Conservation (phyloP, 2,888 invertebrate species). For the Metacarcinus magister region DNA sequence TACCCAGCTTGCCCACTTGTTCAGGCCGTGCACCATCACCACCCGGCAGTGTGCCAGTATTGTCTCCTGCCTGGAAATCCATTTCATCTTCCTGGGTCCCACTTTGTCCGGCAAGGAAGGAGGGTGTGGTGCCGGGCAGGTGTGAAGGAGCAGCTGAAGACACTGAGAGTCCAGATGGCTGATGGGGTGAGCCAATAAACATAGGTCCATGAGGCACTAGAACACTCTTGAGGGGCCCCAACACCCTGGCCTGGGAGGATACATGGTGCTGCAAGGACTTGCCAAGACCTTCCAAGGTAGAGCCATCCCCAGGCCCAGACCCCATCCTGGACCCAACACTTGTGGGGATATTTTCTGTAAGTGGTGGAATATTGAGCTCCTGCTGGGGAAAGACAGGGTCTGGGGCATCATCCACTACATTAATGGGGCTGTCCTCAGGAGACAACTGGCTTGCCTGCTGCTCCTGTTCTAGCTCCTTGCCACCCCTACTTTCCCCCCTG, state of each 20-base stretch:
- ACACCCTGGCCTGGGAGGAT: constrained; percentile 61
- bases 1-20: constrained; percentile 77
- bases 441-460: constrained; percentile 63
- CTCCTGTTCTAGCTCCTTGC: constrained; percentile 62
- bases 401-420: constrained; percentile 80
- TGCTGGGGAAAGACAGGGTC: constrained; percentile 76
- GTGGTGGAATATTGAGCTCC: constrained; percentile 76
- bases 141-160: neutral
- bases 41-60: constrained; percentile 4
- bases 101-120: neutral
- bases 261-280: constrained; percentile 72
- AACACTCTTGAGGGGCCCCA: constrained; percentile 15
- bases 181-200: neutral
- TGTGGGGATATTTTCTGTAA: constrained; percentile 59
- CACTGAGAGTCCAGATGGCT: neutral
- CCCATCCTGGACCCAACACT: neutral
- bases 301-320: constrained; percentile 43
- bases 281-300: constrained; percentile 77
- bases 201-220: neutral
- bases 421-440: constrained; percentile 80
- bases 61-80: constrained; percentile 38
- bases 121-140: neutral
- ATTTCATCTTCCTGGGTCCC: constrained; percentile 14
- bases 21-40: constrained; percentile 72
- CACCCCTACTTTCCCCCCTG: neutral